phyloP scores from a whole-genome alignment of 1,140 invertebrate genomes.

The Papilio polyxenes region DNA sequence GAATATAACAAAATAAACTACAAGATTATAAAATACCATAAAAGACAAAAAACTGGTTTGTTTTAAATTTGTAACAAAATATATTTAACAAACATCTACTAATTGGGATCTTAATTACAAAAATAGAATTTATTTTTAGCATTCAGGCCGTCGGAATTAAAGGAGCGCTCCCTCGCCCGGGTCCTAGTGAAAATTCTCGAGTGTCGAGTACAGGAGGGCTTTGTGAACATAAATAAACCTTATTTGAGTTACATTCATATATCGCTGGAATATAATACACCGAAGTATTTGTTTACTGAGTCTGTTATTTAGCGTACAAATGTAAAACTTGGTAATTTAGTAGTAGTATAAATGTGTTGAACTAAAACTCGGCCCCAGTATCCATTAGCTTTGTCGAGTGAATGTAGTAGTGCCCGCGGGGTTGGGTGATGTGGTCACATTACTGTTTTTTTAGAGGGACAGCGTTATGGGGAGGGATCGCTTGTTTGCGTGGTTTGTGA shows the following conservation, averaged over 20 bases:
- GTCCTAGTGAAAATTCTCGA: background rate
- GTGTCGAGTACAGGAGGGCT: background rate
- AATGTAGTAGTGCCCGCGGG: background rate
- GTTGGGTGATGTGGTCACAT: conserved; percentile 10
- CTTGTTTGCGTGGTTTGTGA: conserved; percentile 6
- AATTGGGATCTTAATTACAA: conserved; percentile 21
- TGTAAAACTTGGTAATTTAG: too few relatives aligned
- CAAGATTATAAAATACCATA: background rate
- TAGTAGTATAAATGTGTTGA: background rate
- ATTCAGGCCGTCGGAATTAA: background rate
- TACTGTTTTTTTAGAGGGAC: conserved; percentile 17
- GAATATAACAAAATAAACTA: background rate
- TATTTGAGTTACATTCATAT: background rate
- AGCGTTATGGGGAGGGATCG: background rate
- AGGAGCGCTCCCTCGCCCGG: background rate
- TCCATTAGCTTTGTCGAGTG: background rate
- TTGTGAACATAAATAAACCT: conserved; percentile 24
- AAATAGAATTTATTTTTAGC: conserved; percentile 21
- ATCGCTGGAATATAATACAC: background rate
- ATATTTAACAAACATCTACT: background rate
- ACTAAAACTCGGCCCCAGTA: background rate
- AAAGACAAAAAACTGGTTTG: background rate
- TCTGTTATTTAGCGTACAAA: background rate
- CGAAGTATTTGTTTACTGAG: background rate
- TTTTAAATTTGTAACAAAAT: background rate